Evolutionary conservation across 2,888 invertebrate species (phyloP).

Genomic region (Eupithecia inturbata): DNA sequence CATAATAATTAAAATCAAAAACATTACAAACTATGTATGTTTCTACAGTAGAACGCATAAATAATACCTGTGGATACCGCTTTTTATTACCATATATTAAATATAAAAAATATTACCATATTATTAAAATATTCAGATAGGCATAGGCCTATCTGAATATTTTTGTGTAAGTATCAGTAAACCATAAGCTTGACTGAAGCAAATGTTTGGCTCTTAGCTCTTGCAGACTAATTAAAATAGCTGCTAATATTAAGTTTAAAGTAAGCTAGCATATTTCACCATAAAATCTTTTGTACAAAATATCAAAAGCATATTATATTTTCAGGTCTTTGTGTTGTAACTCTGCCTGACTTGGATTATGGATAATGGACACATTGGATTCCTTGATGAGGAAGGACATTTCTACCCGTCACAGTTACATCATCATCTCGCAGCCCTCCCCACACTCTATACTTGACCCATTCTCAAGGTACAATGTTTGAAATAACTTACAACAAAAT

Average conservation of each 20-base stretch:
- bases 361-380: conserved; percentile 5
- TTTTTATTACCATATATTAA: background rate
- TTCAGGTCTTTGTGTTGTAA: conserved; percentile 26
- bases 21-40: too few species aligned
- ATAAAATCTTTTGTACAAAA: background rate
- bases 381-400: conserved; percentile 11
- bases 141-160: background rate
- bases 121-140: too few species aligned
- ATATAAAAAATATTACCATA: too few species aligned
- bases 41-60: background rate
- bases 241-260: background rate
- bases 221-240: background rate
- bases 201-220: background rate
- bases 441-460: background rate
- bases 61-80: background rate
- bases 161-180: background rate
- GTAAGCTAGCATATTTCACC: background rate
- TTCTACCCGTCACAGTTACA: background rate
- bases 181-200: background rate
- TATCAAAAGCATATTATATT: background rate
- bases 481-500: background rate
- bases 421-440: background rate
- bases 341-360: conserved; percentile 20
- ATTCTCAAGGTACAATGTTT: background rate
- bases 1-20: background rate